Evolutionary conservation across 2,113 vertebrate genomes (phyloP).

Genomic region (Lophotis ruficrista): DNA sequence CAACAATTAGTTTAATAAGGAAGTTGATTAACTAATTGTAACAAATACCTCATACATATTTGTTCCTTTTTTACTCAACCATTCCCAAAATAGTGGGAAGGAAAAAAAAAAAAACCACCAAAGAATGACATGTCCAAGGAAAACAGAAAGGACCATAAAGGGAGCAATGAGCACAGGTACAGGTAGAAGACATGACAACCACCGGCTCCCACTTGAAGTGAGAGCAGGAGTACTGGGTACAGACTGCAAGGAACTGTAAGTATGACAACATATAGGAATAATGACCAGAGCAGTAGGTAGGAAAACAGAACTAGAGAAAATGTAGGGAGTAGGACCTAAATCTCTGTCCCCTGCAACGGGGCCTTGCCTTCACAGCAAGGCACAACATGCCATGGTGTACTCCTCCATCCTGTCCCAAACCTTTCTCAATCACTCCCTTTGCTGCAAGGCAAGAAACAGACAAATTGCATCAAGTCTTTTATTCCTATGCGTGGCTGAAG

Average conservation of each 20-base stretch:
- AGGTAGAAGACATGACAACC: background rate
- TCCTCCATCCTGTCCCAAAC: background rate
- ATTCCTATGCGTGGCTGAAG: background rate
- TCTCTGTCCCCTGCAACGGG: background rate
- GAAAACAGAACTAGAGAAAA: background rate
- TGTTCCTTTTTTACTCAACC: background rate
- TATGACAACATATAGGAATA: background rate
- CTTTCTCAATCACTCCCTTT: background rate
- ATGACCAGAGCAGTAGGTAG: rapidly evolving
- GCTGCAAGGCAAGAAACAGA: background rate
- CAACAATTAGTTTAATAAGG: background rate
- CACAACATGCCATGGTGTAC: background rate
- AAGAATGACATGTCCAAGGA: background rate
- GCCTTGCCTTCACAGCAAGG: background rate
- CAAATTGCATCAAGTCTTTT: background rate
- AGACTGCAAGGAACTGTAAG: background rate
- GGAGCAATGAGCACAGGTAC: background rate
- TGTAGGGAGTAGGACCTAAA: background rate
- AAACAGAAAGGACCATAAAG: background rate
- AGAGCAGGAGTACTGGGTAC: background rate
- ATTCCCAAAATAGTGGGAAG: background rate
- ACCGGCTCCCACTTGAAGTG: background rate
- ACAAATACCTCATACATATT: background rate
- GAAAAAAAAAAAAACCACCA: background rate
- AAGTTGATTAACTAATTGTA: background rate